A percentile compares a stretch with the other conserved stretches of the same genome.
phyloP scores from a whole-genome alignment of 2,797 vertebrate species.

The Leptatherina wallacei region DNA sequence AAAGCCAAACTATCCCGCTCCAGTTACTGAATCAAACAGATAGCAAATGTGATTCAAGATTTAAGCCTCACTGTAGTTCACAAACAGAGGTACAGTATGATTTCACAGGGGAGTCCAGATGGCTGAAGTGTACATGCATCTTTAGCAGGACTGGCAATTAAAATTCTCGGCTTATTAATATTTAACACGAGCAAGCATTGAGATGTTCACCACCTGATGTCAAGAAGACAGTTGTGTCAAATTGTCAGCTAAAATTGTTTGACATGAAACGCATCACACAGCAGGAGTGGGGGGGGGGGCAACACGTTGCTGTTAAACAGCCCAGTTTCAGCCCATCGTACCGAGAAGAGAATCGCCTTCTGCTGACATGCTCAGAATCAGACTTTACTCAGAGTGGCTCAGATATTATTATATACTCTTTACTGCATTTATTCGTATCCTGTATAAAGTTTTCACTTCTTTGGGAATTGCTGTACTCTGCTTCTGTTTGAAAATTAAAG shows the following conservation, averaged over 20 bases:
- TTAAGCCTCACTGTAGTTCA: not conserved
- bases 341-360: conserved; percentile 1
- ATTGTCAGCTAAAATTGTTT: conserved; percentile 54
- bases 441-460: not conserved
- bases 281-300: conserved; percentile 10
- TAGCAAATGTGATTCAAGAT: conserved; percentile 6
- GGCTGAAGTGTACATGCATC: not conserved
- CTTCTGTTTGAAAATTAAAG: not conserved
- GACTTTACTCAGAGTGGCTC: not conserved
- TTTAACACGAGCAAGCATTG: conserved; percentile 38
- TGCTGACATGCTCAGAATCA: conserved; percentile 13
- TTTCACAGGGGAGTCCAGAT: not conserved
- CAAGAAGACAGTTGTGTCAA: conserved; percentile 47
- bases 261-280: conserved; percentile 17
- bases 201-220: conserved; percentile 35
- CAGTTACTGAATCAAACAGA: conserved; percentile 21
- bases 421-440: not conserved
- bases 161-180: conserved; percentile 31
- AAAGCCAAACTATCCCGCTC: not conserved
- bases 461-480: not conserved
- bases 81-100: not conserved
- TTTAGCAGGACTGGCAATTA: conserved; percentile 19
- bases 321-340: conserved; percentile 28
- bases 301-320: conserved; percentile 42
- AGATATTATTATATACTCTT: not conserved